A percentile compares a stretch with the other conserved stretches of the same genome.
phyloP scores from a whole-genome alignment of 2,113 vertebrate genomes.

The Hydropotes inermis region DNA sequence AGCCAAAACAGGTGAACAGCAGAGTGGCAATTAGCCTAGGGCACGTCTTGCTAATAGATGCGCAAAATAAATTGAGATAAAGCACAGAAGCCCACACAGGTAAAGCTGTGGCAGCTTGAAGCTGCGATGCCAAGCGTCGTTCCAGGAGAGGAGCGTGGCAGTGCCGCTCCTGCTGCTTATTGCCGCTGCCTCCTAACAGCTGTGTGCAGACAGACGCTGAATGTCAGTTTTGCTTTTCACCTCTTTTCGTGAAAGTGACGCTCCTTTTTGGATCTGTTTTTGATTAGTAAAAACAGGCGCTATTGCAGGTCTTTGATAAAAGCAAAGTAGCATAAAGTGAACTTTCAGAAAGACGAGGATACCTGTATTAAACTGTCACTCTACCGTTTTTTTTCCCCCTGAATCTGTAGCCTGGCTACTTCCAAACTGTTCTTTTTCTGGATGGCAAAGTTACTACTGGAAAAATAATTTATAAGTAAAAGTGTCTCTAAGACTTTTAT shows the following conservation, averaged over 20 bases:
- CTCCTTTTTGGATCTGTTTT: background rate
- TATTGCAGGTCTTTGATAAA: background rate
- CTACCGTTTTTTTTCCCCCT: background rate
- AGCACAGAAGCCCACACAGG: background rate
- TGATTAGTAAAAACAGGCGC: background rate
- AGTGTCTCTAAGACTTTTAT: constrained; percentile 36
- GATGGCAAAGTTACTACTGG: constrained; percentile 47
- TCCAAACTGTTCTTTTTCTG: background rate
- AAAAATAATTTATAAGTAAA: constrained; percentile 40
- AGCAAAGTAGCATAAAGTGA: background rate
- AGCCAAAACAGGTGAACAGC: background rate
- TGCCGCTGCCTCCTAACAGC: background rate
- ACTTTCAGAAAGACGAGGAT: background rate
- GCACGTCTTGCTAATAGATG: background rate
- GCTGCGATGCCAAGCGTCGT: background rate
- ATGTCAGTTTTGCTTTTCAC: background rate
- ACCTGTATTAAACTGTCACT: background rate
- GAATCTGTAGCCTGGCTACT: constrained; percentile 34
- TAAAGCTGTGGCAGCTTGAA: background rate
- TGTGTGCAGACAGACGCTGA: background rate
- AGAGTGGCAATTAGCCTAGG: background rate
- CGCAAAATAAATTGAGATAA: background rate
- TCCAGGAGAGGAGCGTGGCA: background rate
- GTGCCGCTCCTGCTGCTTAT: background rate
- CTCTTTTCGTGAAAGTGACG: background rate